Base-by-base conservation (phyloP, 2,797 vertebrate species). In the Enteromius afrohamiltoni region DNA sequence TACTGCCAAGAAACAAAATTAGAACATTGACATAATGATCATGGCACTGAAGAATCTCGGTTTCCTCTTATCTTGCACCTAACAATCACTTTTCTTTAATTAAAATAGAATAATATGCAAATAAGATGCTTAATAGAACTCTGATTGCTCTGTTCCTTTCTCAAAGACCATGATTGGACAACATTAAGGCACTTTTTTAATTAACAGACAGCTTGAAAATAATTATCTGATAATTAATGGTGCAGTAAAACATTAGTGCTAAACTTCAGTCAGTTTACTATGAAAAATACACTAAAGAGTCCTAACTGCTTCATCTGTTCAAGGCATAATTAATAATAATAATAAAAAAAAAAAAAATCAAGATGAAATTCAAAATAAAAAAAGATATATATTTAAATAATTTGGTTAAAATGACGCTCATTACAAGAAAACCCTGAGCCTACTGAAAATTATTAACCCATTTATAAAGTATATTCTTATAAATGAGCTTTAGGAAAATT, bases 11-110 rank as follows among this genome's bases (percentile, higher is more conserved):
- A 68, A 55, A 29, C 6, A 60, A 40, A 70, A 70, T 70, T 14
- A 23, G 29, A 73, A 49, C 26, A 71, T 6, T 67, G 60, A 45
- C 68, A 69, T 60, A 34, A 69, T 55, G n/a, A 49, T 68, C 5
- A 67, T 58, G 53, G 53, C 21, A 6, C 60, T 4, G 21, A 6
- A 40, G 51, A 76, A 26, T 83, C 31, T 53, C 7, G 6, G 60
- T 19, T 67, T 67, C 16, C 58, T 65, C 16, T 58, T 69, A 45
- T 83, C 49, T 60, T n/a, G 17, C n/a, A 47, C 7, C 8, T 23
- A 37, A 60, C 62, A 77, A 70, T 77, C 26, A 49, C 45, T 67
- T 77, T 83, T 58, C 62, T 69, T 58, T 77, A 83, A 83, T 77
- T 76, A 69, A 67, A 68, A 29, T 23, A 49, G 40, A 69, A 62